Evolutionary conservation across 1,140 invertebrate species (phyloP).

Genomic region (Drosophila ananassae): DNA sequence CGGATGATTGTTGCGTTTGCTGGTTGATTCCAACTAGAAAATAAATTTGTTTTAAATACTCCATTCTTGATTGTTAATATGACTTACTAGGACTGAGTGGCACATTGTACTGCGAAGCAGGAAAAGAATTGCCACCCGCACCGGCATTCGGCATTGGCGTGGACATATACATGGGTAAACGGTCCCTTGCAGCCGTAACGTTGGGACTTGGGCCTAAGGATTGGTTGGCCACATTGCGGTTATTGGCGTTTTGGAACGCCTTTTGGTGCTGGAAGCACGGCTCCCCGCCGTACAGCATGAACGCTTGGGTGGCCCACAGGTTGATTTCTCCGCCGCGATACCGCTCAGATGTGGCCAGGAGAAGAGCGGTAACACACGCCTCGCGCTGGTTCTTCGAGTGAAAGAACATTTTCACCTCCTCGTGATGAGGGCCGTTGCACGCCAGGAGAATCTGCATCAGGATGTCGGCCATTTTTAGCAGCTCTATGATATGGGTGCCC

Average conservation of each 20-base stretch:
- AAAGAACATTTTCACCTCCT: conserved; percentile 94
- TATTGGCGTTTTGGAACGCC: conserved; percentile 31
- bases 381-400: conserved; percentile 92
- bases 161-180: conserved; percentile 74
- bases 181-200: conserved; percentile 25
- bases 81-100: conserved; percentile 71
- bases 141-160: conserved; percentile 72
- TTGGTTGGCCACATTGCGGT: conserved; percentile 54
- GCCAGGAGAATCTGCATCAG: conserved; percentile 92
- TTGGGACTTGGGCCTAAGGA: conserved; percentile 21
- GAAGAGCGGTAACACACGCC: conserved; percentile 94
- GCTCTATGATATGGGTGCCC: conserved; percentile 92
- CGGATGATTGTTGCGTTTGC: conserved; percentile 47
- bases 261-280: conserved; percentile 69
- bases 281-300: conserved; percentile 96
- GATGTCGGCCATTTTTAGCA: conserved; percentile 94
- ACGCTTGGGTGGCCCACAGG: conserved; percentile 95
- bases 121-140: conserved; percentile 3
- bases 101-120: conserved; percentile 45
- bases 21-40: conserved; percentile 59
- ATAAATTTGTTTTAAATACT: too few relatives aligned
- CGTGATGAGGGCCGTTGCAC: conserved; percentile 92
- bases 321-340: conserved; percentile 89
- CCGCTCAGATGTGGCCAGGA: conserved; percentile 91
- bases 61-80: neutral